Evolutionary conservation across 2,113 vertebrate species (phyloP), one percentile per base, ranked within the genome.

Genomic region (Myrmecophaga tridactyla): DNA sequence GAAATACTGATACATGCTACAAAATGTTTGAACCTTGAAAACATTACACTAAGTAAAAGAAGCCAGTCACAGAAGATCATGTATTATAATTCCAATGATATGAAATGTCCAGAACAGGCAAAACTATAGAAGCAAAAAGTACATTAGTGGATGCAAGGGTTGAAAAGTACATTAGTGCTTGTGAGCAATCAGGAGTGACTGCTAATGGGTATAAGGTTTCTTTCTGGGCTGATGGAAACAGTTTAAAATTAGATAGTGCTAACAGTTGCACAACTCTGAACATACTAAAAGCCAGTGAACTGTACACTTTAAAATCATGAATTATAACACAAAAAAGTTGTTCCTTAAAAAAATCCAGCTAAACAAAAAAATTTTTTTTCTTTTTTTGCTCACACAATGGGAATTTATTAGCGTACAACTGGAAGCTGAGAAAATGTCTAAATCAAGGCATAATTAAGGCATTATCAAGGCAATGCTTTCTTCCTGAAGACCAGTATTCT

Each of bases 51-150:
- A 92, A 87, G 7, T 97, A 91, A 85, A 87, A 90, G 13, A 77
- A 86, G 53, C 18, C 21, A 89, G 46, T 81, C 73, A 81, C 82
- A 92, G 86, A 95, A 78, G 20, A 83, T 15, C n/a, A 89, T 36
- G 46, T 62, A 82, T 65, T 80, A 53, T 29, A 62, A 94, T 34
- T 86, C 7, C 48, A 86, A 70, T 75, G 76, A 89, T 31, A 93
- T 23, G 8, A 94, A 94, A 80, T 36, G 82, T 34, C 15, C 41
- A 82, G 56, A 94, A 95, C 90, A 78, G 67, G 67, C 41, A 92
- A 92, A 86, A 82, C 27, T 78, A 93, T 27, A 92, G 36, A 81
- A 75, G 90, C n/a, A n/a, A n/a, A n/a, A n/a, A n/a, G n/a, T n/a
- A n/a, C n/a, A n/a, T n/a, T 75, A 20, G 39, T 76, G 17, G 23